Percentiles rank a stretch among this genome's conserved stretches.
These are phyloP conservation scores for Parasteatoda tepidariorum DNA, from an alignment of 1,140 invertebrate species.

Conservation along the genomic window DNA sequence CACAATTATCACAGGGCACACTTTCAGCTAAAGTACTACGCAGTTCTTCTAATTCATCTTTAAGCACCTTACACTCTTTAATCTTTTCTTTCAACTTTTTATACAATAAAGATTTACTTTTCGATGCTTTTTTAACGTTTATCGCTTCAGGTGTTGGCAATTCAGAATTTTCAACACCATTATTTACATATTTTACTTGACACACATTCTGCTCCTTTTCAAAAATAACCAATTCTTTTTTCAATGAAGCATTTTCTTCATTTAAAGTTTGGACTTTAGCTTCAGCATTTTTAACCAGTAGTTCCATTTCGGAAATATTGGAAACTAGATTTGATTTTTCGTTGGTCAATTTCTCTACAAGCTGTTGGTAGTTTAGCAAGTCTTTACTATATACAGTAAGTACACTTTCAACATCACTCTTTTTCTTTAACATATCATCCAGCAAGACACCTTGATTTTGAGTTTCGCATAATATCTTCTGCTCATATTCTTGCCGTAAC, in stretches of 20 bases:
- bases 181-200: not conserved
- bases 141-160: not conserved
- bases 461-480: conserved; percentile 19
- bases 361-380: conserved; percentile 62
- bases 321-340: conserved; percentile 61
- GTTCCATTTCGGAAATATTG: conserved; percentile 62
- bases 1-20: not conserved
- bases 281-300: not conserved
- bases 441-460: conserved; percentile 53
- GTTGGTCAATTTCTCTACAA: conserved; percentile 62
- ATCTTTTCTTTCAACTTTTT: conserved; percentile 52
- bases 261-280: conserved; percentile 14
- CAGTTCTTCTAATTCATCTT: conserved; percentile 13
- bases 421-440: conserved; percentile 49
- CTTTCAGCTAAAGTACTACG: not conserved
- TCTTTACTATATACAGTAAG: conserved; percentile 61
- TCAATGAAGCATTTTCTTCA: conserved; percentile 19
- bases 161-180: not conserved
- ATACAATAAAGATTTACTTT: conserved; percentile 23
- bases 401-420: conserved; percentile 58
- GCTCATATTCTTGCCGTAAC: conserved; percentile 56
- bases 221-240: not conserved
- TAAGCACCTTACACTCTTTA: conserved; percentile 62
- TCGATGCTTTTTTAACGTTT: not conserved
- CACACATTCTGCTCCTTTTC: not conserved